A percentile compares a stretch with the other conserved stretches of the same genome.
Evolutionary conservation across 1,140 invertebrate species (phyloP).

Genomic region (Drosophila santomea): DNA sequence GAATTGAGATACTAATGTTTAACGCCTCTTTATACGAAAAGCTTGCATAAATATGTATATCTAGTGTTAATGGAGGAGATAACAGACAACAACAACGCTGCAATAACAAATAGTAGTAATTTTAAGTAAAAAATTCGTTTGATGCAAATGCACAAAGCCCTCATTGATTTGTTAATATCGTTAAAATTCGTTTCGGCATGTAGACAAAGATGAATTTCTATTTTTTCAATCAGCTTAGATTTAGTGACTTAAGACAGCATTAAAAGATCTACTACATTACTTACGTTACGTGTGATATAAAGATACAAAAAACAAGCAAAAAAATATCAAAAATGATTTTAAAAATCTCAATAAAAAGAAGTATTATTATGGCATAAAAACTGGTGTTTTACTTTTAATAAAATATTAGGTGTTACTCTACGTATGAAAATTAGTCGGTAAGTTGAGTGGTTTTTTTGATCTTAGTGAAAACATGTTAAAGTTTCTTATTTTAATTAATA

Average conservation of each 20-base stretch:
- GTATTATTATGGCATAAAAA: conserved; percentile 77
- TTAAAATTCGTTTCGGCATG: conserved; percentile 53
- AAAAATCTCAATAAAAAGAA: conserved; percentile 82
- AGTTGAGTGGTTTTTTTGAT: too few species aligned
- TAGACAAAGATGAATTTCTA: conserved; percentile 50
- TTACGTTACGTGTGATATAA: conserved; percentile 82
- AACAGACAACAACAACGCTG: conserved; percentile 36
- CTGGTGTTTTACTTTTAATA: neutral
- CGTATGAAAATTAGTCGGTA: too few species aligned
- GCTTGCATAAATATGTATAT: conserved; percentile 47
- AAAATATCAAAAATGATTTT: conserved; percentile 77
- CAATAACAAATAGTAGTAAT: conserved; percentile 55
- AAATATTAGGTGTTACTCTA: too few species aligned
- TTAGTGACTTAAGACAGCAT: conserved; percentile 74
- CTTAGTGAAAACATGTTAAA: too few species aligned
- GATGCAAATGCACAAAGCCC: conserved; percentile 48
- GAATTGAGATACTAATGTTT: conserved; percentile 67
- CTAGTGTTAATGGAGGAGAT: conserved; percentile 54
- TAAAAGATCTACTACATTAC: conserved; percentile 74
- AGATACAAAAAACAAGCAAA: conserved; percentile 66
- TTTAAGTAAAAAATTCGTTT: conserved; percentile 46
- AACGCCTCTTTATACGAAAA: conserved; percentile 57
- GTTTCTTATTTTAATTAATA: too few species aligned
- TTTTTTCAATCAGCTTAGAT: conserved; percentile 65
- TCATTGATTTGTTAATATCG: conserved; percentile 36